These are phyloP conservation scores for Eclectus roratus DNA, from an alignment of 2,113 vertebrate genomes.

Conservation along the genomic window DNA sequence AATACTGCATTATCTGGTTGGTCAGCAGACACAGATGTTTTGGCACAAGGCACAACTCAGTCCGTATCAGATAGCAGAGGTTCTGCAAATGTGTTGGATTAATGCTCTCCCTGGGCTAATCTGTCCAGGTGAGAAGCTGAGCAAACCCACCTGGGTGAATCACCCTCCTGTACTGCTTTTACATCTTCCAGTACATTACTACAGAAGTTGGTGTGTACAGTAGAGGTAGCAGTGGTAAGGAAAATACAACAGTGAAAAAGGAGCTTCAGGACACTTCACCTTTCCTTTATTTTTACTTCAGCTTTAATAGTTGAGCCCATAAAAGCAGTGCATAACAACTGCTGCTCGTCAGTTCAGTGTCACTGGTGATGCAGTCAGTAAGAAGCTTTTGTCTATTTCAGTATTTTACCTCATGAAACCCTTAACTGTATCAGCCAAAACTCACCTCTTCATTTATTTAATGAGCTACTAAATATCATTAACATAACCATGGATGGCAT, in stretches of 20 bases:
- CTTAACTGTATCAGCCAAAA: neutral
- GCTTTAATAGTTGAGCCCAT: neutral
- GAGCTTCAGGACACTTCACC: neutral
- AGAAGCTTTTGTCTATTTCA: neutral
- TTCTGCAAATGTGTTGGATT: neutral
- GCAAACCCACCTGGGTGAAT: neutral
- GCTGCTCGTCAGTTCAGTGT: neutral
- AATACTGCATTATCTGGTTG: neutral
- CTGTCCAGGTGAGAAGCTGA: neutral
- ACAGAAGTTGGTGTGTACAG: neutral
- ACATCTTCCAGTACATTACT: neutral
- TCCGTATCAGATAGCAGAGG: rapidly evolving
- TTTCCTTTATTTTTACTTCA: neutral
- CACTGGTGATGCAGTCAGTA: neutral
- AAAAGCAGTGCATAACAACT: neutral
- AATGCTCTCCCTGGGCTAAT: neutral
- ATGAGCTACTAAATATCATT: neutral
- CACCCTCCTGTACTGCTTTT: neutral
- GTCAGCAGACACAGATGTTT: neutral
- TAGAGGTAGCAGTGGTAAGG: neutral
- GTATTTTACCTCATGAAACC: slow-evolving; percentile 21
- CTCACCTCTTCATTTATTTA: slow-evolving; percentile 21
- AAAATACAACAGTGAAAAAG: neutral
- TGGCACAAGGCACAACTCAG: neutral
- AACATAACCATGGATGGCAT: neutral